phyloP scores from a whole-genome alignment of 2,888 invertebrate genomes.

The Caenorhabditis drosophilae region DNA sequence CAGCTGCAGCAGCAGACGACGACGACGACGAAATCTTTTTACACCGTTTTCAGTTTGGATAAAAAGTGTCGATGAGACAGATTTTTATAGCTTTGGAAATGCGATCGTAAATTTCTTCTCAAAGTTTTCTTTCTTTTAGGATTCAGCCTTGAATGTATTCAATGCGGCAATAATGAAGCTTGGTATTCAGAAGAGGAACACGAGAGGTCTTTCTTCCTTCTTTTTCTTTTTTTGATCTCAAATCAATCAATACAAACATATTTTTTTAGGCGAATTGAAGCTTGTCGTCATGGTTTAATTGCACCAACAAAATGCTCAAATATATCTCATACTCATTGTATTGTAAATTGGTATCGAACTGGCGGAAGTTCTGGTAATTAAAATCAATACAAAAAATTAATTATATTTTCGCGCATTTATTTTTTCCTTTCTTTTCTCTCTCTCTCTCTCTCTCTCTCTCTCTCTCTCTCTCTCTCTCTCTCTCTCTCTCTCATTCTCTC shows the following conservation, averaged over 20 bases:
- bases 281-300: constrained; percentile 55
- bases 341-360: constrained; percentile 59
- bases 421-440: too few relatives aligned
- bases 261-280: constrained; percentile 40
- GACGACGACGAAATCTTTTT: too few relatives aligned
- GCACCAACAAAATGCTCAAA: constrained; percentile 56
- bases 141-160: constrained; percentile 51
- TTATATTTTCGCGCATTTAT: constrained; percentile 9
- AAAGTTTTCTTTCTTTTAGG: neutral
- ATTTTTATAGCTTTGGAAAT: too few relatives aligned
- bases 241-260: too few relatives aligned
- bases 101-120: neutral
- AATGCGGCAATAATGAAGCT: constrained; percentile 52
- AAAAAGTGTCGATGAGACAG: too few relatives aligned
- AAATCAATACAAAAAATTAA: neutral
- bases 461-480: neutral
- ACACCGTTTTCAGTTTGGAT: too few relatives aligned
- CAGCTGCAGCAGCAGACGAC: too few relatives aligned
- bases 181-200: constrained; percentile 61
- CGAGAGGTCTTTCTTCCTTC: constrained; percentile 33
- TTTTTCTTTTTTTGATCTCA: too few relatives aligned
- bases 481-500: neutral
- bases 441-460: too few relatives aligned
- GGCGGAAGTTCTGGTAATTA: constrained; percentile 43
- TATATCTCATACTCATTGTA: constrained; percentile 62